Base-by-base conservation (phyloP, 2,113 vertebrate species). In the Mystacornis crossleyi region DNA sequence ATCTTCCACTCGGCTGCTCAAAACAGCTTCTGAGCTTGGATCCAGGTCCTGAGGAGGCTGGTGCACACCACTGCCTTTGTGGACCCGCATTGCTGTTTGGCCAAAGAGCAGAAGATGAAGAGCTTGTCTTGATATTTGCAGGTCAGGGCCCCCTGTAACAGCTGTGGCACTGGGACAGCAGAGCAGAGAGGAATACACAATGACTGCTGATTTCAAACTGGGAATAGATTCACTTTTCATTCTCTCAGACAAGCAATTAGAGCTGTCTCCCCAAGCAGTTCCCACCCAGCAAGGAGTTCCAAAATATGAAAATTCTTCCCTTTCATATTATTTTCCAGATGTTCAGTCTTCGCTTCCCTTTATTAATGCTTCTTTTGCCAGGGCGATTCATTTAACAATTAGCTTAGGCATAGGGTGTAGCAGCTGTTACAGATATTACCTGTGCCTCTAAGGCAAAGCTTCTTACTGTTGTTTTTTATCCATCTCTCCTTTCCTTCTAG, bases 351-450 rank as follows among this genome's bases (percentile, higher is more conserved):
- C 19, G 1, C 86, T 95, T 95, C 77, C 62, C 90, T 97, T 97
- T 95, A 84, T 86, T 96, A 93, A 92, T 74, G 92, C 33, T 77
- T 75, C 89, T 94, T 79, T 93, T 92, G 88, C 95, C 92, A 80
- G 90, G 81, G 95, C 54, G 89, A 85, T 95, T 97, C 95, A 89
- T 90, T 96, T 95, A 96, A 94, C 97, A 94, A 97, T 93, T 83
- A 95, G 54, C 83, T 86, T 50, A 87, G 96, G 94, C 95, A 58
- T 48, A 67, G 95, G 93, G 64, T 55, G 58, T 28, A 94, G 91
- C 97, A 95, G 92, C 97, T 98, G 97, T 90, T 96, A 48, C 75
- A 78, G 92, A 89, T 94, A 96, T 89, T 87, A 93, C 97, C 97
- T 95, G 91, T 82, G 89, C 94, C 97, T 96, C 81, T 75, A 57